These are phyloP conservation scores for Ferrisia virgata DNA, from an alignment of 2,888 invertebrate genomes.

Conservation along the genomic window DNA sequence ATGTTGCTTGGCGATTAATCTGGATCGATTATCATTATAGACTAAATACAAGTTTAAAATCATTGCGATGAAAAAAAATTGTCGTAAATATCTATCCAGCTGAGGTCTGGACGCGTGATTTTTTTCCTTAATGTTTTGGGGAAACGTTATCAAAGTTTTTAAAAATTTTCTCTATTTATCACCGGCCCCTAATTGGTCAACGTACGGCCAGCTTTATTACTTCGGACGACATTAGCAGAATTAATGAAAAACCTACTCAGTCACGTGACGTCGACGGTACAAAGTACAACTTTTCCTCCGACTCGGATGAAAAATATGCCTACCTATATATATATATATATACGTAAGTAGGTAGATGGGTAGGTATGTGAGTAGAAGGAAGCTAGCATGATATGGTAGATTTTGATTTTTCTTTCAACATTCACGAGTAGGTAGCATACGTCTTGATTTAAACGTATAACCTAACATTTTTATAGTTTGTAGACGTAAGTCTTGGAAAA, in stretches of 20 bases:
- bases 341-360: too few relatives aligned
- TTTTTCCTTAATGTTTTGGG: neutral
- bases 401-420: neutral
- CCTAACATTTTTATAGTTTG: too few relatives aligned
- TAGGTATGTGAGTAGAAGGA: too few relatives aligned
- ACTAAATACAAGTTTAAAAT: too few relatives aligned
- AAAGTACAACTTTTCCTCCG: neutral
- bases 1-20: neutral
- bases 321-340: too few relatives aligned
- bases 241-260: neutral
- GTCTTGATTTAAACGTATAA: too few relatives aligned
- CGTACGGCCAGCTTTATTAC: neutral
- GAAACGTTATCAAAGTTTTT: neutral
- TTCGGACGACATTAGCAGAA: neutral
- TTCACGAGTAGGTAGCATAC: too few relatives aligned
- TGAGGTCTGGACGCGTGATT: neutral
- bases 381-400: neutral
- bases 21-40: neutral
- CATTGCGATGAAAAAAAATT: neutral
- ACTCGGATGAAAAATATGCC: neutral
- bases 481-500: too few relatives aligned
- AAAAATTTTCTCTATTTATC: constrained; percentile 5
- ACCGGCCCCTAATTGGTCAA: neutral
- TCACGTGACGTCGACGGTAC: neutral
- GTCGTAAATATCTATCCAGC: neutral